These are phyloP conservation scores for Gallinago stenura DNA, from an alignment of 2,797 vertebrate species.

Conservation along the genomic window DNA sequence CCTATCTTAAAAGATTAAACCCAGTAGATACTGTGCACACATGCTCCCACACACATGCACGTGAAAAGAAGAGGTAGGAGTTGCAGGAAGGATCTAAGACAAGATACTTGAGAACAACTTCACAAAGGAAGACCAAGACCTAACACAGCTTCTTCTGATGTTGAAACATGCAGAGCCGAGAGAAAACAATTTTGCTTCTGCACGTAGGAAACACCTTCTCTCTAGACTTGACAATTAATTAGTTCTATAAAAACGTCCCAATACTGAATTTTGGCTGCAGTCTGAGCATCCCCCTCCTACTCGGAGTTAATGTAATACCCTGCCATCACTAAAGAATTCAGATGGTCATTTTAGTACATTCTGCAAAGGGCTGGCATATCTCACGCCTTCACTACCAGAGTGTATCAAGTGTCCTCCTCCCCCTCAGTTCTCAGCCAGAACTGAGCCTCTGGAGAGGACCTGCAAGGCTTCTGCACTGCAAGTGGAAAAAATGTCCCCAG, in stretches of 20 bases:
- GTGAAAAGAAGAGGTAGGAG: background rate
- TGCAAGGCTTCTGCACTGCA: background rate
- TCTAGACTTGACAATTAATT: background rate
- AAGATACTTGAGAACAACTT: background rate
- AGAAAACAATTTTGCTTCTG: background rate
- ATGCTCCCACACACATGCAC: accelerated
- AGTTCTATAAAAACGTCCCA: background rate
- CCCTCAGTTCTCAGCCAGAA: background rate
- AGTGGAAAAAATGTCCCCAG: background rate
- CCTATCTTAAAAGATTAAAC: background rate
- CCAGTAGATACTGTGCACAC: accelerated
- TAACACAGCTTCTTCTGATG: background rate
- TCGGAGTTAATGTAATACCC: background rate
- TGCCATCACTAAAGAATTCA: background rate
- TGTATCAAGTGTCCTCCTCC: background rate
- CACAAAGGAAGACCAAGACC: background rate
- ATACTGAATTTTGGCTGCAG: background rate
- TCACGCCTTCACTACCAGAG: background rate
- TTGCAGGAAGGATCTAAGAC: background rate
- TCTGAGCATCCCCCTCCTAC: background rate
- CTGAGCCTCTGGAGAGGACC: background rate
- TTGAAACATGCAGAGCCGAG: background rate
- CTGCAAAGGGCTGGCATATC: background rate
- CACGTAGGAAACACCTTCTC: background rate
- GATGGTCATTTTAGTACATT: background rate